Evolutionary conservation across 2,797 vertebrate genomes (phyloP).

Genomic region (Pterois miles): DNA sequence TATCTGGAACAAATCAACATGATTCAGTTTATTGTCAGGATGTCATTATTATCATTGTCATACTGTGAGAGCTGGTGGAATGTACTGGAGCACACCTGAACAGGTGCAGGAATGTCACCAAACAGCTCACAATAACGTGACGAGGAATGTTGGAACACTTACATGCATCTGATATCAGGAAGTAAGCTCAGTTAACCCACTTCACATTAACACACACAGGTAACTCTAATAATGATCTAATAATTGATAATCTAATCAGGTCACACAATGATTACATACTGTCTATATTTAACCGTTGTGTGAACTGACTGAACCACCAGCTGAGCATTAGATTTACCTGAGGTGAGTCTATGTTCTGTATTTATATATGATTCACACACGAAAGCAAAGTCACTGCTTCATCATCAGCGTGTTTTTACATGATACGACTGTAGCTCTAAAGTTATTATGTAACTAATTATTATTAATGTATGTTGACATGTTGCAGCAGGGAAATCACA

Average conservation of each 20-base stretch:
- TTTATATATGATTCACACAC: background rate
- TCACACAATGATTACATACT: too few relatives aligned
- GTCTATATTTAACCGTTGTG: too few relatives aligned
- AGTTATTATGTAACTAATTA: too few relatives aligned
- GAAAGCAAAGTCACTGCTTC: background rate
- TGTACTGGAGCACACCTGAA: background rate
- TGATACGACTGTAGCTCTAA: background rate
- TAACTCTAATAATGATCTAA: too few relatives aligned
- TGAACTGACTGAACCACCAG: too few relatives aligned
- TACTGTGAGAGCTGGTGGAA: background rate
- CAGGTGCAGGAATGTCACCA: background rate
- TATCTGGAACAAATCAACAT: conserved; percentile 59
- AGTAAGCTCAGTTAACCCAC: background rate
- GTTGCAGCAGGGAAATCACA: too few relatives aligned
- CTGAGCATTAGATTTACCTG: too few relatives aligned
- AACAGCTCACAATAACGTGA: too few relatives aligned
- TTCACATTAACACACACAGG: background rate
- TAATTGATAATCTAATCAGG: too few relatives aligned
- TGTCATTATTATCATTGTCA: background rate
- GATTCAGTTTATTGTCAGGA: background rate
- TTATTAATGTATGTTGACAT: background rate
- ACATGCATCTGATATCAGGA: background rate
- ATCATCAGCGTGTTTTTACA: background rate
- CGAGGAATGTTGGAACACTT: background rate
- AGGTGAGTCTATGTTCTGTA: too few relatives aligned